phyloP scores from a whole-genome alignment of 2,797 vertebrate species.

The Thunnus albacares region DNA sequence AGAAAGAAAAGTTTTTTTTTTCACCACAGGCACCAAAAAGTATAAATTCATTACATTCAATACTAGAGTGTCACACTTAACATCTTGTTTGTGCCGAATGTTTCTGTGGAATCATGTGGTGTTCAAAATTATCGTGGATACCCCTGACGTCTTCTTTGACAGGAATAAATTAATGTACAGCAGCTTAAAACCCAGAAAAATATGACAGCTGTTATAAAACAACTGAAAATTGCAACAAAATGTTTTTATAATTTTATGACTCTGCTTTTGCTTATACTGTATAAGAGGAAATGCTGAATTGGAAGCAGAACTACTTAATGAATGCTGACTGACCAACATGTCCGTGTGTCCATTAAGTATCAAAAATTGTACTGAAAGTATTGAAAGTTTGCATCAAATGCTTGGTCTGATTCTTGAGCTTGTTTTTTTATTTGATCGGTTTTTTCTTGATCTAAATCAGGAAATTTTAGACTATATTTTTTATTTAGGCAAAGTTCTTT shows the following conservation, averaged over 20 bases:
- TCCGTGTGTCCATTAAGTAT: background rate
- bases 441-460: background rate
- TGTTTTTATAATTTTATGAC: background rate
- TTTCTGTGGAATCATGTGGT: background rate
- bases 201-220: background rate
- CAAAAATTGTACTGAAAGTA: background rate
- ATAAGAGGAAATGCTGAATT: background rate
- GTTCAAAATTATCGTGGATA: background rate
- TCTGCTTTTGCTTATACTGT: background rate
- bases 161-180: background rate
- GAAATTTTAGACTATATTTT: background rate
- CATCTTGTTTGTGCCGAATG: conserved; percentile 11
- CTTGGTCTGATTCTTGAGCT: background rate
- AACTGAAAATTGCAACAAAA: background rate
- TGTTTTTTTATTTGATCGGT: background rate
- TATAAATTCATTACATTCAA: conserved; percentile 75
- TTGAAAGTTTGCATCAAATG: background rate
- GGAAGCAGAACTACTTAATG: background rate
- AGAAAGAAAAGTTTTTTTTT: background rate
- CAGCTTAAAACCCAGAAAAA: background rate
- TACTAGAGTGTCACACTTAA: conserved; percentile 31
- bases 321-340: background rate
- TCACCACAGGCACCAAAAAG: conserved; percentile 73
- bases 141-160: background rate
- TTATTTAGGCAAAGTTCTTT: too few species aligned